Base-by-base conservation (phyloP, 2,797 vertebrate species). In the Amblyraja radiata region DNA sequence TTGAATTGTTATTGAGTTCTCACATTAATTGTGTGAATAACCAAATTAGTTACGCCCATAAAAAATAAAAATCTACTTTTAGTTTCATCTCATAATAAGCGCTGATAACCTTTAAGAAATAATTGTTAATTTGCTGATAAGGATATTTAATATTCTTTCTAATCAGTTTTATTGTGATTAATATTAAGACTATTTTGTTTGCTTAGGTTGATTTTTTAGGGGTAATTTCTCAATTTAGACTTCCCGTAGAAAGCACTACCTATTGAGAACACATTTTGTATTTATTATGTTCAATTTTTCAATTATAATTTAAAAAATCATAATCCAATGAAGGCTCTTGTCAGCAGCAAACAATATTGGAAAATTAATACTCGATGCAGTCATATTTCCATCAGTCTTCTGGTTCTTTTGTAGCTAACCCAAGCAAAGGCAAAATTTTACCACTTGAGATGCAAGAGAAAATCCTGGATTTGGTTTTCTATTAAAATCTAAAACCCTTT, bases 1-100 rank as follows among this genome's bases (percentile, higher is more conserved):
- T 88, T 88, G 84, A 92, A 92, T 74, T 92, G 21, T 74, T 73
- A 91, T 91, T 91, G 21, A 91, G 90, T 91, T 74, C 9, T 73
- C 36, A 91, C 90, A 74, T 73, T 28, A 91, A 74, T 36, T 28
- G 21, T 16, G 23, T 91, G 90, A 91, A 74, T 91, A 39, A n/a
- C 71, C 39, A 6, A 21, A 25, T 46, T 74, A 39, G 23, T 58
- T 76, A 46, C 2, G 23, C 6, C 25, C 68, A 74, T 74, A 92
- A 54, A 76, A 54, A 92, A 46, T 92, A 76, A 92, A 92, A n/a
- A 28, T 6, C 13, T 88, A 68, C 10, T 76, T 92, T 92, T 76
- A 76, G 90, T 74, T 14, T 25, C 23, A n/a, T 28, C 39, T 92
- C 25, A 90, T 25, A n/a, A 23, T 25, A 76, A 16, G 23, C 90